Base-by-base conservation (phyloP, 1,140 invertebrate genomes). In the Cydia amplana region DNA sequence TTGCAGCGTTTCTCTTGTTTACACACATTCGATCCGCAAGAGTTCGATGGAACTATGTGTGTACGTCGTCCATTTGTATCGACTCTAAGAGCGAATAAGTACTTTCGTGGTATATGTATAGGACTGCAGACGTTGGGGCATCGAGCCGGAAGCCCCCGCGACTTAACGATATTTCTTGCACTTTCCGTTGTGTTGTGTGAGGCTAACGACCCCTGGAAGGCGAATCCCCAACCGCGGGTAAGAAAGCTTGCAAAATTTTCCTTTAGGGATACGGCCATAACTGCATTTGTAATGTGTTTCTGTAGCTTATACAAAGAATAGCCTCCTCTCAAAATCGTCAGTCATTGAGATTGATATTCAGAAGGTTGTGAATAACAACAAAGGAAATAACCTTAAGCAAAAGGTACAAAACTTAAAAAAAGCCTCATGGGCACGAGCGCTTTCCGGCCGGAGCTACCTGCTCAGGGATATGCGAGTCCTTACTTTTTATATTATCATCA, bases 381-480 rank as follows among this genome's bases (percentile, higher is more conserved):
- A 78, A 77, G 70, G 75, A 75, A 75, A 77, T 80, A 76, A 77
- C 78, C 77, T 79, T 77, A 79, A 74, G 76, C 75, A 51, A 60
- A 72, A 75, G 63, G 75, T 81, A 74, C 82, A 85, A 85, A 84
- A 86, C 74, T 74, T 78, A 75, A 74, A 76, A 84, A 86, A 83
- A 85, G 82, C 76, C 72, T 70, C 78, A 80, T 80, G 79, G 79
- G 74, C 77, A 77, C 80, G 72, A 83, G 79, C 75, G 78, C 80
- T 85, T 83, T 85, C 81, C 83, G 85, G 82, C 77, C 78, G 81
- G 77, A 77, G 74, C 83, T 87, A 87, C 85, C 85, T 88, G 85
- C 84, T 82, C 64, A 78, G 75, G 79, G 79, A 43, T 43, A 55
- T 60, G 20, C 36, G 65, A 70, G 65, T 36, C 65, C n/a, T 40